These are phyloP conservation scores for Artibeus lituratus DNA, from an alignment of 2,797 vertebrate genomes.

Conservation along the genomic window DNA sequence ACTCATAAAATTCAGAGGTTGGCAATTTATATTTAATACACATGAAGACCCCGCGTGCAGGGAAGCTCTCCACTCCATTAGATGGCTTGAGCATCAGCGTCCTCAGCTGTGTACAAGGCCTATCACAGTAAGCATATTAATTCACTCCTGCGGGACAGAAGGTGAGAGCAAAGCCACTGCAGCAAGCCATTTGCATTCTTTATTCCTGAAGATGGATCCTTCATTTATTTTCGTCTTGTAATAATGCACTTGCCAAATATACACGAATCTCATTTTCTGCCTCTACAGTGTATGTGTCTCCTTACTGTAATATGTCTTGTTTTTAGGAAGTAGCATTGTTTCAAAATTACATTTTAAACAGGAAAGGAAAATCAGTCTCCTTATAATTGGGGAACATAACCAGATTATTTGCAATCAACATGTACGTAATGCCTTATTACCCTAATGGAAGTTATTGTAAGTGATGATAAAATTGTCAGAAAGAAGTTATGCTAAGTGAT, in stretches of 20 bases:
- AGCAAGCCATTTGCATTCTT: background rate
- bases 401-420: slow-evolving; percentile 72
- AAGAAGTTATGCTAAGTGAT: slow-evolving; percentile 59
- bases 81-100: background rate
- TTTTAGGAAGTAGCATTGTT: slow-evolving; percentile 57
- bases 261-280: slow-evolving; percentile 50
- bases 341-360: slow-evolving; percentile 63
- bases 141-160: slow-evolving; percentile 52
- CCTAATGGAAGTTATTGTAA: slow-evolving; percentile 72
- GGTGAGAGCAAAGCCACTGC: background rate
- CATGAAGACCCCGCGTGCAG: background rate
- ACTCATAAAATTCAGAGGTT: slow-evolving; percentile 41
- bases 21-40: slow-evolving; percentile 4
- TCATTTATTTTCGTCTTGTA: slow-evolving; percentile 31
- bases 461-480: slow-evolving; percentile 66
- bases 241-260: slow-evolving; percentile 40
- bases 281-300: background rate
- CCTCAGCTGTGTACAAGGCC: background rate
- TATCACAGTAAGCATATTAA: slow-evolving; percentile 40
- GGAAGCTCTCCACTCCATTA: background rate
- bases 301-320: slow-evolving; percentile 33
- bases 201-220: slow-evolving; percentile 21
- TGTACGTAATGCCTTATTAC: slow-evolving; percentile 70
- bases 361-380: slow-evolving; percentile 44
- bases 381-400: slow-evolving; percentile 62